Evolutionary conservation across 2,888 invertebrate genomes (phyloP), one percentile per base, ranked within the genome.

Genomic region (Oscheius sp.): DNA sequence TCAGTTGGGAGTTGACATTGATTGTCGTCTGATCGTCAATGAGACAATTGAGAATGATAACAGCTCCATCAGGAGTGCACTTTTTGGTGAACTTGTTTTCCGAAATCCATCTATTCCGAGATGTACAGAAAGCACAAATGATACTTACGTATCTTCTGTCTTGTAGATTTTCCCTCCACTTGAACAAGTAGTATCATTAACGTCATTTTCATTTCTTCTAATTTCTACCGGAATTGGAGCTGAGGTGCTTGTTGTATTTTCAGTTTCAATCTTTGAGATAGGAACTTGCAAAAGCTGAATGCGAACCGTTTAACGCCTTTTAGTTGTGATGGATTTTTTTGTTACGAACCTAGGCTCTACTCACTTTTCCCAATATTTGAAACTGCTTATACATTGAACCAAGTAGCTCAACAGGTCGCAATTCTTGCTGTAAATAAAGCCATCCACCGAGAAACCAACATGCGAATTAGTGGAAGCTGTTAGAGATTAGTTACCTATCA

Each of bases 81-180:
- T 77, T 79, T 69, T 80, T 80, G 5, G 75, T 77, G 73, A 80
- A 80, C 49, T 76, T 79, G 44, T 72, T 73, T 26, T 78, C 80
- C 1, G 75, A 72, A 12, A 78, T 73, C 80, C 80, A 80, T 3
- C 80, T 80, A 68, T 62, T n/a, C n/a, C n/a, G n/a, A n/a, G n/a
- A n/a, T n/a, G 24, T 26, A 0, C 14, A 14, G 28, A 1, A 30
- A 41, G 33, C 17, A 50, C n/a, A n/a, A n/a, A n/a, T 4, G 30
- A 1, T 9, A 1, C 54, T 51, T 26, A 65, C 65, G 65, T 65
- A 2, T 65, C 65, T 22, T 65, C 65, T 22, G 56, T 17, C 32
- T 65, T 51, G 56, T 65, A 65, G 5, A 20, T 65, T 14, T 65
- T 65, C 4, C 54, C 44, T 17, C 51, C 45, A 38, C 30, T 41